Base-by-base conservation (phyloP, 2,113 vertebrate genomes). In the Zingel zingel region DNA sequence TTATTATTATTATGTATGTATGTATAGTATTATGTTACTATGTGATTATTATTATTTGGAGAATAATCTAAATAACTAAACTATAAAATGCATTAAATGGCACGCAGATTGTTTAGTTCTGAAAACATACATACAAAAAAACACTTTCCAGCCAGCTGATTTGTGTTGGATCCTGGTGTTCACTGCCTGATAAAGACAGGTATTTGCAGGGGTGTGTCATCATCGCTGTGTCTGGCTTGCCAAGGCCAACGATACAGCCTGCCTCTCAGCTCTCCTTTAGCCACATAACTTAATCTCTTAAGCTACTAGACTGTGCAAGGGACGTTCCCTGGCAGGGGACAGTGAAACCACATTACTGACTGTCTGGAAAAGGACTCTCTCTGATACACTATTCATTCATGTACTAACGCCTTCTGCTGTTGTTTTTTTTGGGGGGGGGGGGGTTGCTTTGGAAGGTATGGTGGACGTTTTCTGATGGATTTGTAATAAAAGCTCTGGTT, bases 231-330 rank as follows among this genome's bases (percentile, higher is more conserved):
- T 83, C 81, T 77, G 61, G 9, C 67, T 80, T 75, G 76, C 87
- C 83, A 91, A 91, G 89, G 89, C 91, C 89, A 90, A 77, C 69
- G 43, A 82, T 78, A 78, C 43, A 57, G 73, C 70, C 76, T 47
- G 58, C 82, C 77, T 84, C 71, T 78, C 82, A 76, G 79, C 68
- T 89, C 80, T 64, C 57, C 81, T 74, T 79, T 67, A 77, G 72
- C 73, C 78, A 47, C 61, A 53, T 48, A 74, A 69, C 79, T 79
- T 90, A 77, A 91, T 87, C 81, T 75, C 51, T 83, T 86, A 86
- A 86, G 39, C 78, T 86, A 77, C 61, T 83, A 78, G 64, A 85
- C 69, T 77, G 84, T 81, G 64, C 74, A 88, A 62, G 57, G 47
- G 68, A 69, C 66, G 62, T 78, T 84, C n/a, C 39, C 39, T 87